Base-by-base conservation (phyloP, 2,797 vertebrate species). In the Scleropages formosus region DNA sequence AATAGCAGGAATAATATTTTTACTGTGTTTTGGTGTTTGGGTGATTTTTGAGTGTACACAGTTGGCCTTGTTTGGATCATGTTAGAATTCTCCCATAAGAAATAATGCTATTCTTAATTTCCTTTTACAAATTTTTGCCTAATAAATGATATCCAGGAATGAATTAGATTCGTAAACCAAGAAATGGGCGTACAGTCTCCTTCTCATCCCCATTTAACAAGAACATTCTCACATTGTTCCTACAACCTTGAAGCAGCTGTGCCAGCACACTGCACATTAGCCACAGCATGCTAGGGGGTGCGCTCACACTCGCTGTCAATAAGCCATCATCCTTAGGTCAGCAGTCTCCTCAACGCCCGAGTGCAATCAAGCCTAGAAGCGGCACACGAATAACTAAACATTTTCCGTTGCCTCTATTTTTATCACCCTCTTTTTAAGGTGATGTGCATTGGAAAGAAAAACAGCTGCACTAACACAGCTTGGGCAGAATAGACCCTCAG, bases 371-470 rank as follows among this genome's bases (percentile, higher is more conserved):
- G 53, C 53, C 53, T 58, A 18, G 53, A 58, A 58, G 3, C 75
- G 18, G 69, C 83, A 88, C 88, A 86, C 88, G 90, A 91, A 88
- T 89, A 90, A 88, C 87, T 81, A 84, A 53, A 71, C 81, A 82
- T 58, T 13, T 13, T n/a, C 9, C 18, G 58, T 53, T 13, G 18
- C 51, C 16, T n/a, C 18, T 60, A 12, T 18, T 16, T 18, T 60
- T 12, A 53, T 13, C 9, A 11, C 18, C 12, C 2, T 18, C 53
- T 56, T 13, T 18, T 18, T 3, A 10, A 56, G 12, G 12, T 18
- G 56, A 13, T 56, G 56, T 56, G 9, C 1, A 56, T 3, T 10
- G 10, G 53, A 18, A 56, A 13, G 53, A 56, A 56, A 56, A 56
- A 56, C 9, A 56, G 18, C 18, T 2, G n/a, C 18, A 61, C n/a